Percentiles rank a stretch among this genome's conserved stretches.
These are phyloP conservation scores for Tricholauxania praeusta DNA, from an alignment of 2,888 invertebrate species.

Conservation along the genomic window DNA sequence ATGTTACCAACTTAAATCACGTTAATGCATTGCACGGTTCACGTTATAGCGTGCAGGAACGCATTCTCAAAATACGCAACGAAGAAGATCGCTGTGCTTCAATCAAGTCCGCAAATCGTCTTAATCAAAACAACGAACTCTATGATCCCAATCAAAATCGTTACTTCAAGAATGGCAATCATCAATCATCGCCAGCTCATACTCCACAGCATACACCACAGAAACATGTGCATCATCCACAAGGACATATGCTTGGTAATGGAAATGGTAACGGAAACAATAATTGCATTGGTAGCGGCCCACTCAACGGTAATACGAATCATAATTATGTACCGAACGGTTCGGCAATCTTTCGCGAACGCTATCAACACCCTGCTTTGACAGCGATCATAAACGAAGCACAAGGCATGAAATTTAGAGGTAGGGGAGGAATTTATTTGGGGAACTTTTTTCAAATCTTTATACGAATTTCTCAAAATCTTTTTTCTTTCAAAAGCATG, in stretches of 20 bases:
- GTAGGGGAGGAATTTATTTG: conserved; percentile 50
- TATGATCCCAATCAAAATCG: conserved; percentile 68
- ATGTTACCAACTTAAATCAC: conserved; percentile 62
- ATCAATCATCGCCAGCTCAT: conserved; percentile 59
- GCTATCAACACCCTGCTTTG: conserved; percentile 67
- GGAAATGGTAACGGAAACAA: conserved; percentile 56
- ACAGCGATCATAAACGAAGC: conserved; percentile 67
- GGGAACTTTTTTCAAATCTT: background rate
- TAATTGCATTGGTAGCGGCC: conserved; percentile 42
- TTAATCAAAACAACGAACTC: conserved; percentile 58
- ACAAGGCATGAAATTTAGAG: conserved; percentile 66
- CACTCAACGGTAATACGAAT: conserved; percentile 45
- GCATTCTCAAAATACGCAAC: conserved; percentile 65
- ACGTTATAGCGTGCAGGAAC: conserved; percentile 65
- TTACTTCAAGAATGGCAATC: conserved; percentile 59
- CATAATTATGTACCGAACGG: conserved; percentile 52
- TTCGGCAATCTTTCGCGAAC: conserved; percentile 64
- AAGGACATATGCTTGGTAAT: conserved; percentile 47
- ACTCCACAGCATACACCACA: conserved; percentile 60
- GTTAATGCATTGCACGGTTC: conserved; percentile 61
- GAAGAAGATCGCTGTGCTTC: conserved; percentile 65
- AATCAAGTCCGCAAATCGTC: conserved; percentile 61
- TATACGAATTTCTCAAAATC: background rate
- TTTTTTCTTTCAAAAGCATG: conserved; percentile 24
- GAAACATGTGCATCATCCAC: conserved; percentile 38